Conservation (phyloP, 2,113 vertebrate genomes). For the Nicator chloris region DNA sequence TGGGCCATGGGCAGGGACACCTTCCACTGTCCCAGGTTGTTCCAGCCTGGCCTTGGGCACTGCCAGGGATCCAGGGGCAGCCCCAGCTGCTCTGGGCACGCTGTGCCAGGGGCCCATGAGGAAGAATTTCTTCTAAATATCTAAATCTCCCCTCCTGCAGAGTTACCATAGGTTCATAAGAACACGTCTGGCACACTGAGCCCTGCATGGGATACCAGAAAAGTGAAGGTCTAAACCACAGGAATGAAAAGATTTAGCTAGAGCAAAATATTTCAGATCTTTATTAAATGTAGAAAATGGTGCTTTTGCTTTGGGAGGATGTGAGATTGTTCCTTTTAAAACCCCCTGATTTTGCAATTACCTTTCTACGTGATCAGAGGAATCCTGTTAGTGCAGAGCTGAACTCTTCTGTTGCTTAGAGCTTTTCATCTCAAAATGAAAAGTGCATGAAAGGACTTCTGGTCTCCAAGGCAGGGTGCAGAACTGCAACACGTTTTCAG, state of each 20-base stretch:
- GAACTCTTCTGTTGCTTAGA: not conserved
- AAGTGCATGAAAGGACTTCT: not conserved
- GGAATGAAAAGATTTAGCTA: rapidly evolving
- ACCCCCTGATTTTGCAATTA: not conserved
- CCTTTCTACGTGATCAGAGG: not conserved
- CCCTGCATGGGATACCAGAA: not conserved
- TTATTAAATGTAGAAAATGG: not conserved
- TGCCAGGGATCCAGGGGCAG: not conserved
- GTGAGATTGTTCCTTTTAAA: not conserved
- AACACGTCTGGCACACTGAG: rapidly evolving
- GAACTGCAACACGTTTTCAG: not conserved
- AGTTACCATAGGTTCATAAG: rapidly evolving
- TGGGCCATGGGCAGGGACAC: not conserved
- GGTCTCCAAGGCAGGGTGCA: not conserved
- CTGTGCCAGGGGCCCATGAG: not conserved
- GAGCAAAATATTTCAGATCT: not conserved
- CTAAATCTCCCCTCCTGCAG: not conserved
- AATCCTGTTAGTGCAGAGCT: not conserved
- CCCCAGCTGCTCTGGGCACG: not conserved
- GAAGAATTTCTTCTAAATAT: not conserved
- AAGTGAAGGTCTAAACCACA: not conserved
- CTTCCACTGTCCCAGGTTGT: rapidly evolving
- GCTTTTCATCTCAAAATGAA: not conserved
- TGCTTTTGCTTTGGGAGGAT: not conserved
- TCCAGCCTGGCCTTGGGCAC: not conserved